Evolutionary conservation across 2,888 invertebrate genomes (phyloP).

Genomic region (Campoletis raptor): DNA sequence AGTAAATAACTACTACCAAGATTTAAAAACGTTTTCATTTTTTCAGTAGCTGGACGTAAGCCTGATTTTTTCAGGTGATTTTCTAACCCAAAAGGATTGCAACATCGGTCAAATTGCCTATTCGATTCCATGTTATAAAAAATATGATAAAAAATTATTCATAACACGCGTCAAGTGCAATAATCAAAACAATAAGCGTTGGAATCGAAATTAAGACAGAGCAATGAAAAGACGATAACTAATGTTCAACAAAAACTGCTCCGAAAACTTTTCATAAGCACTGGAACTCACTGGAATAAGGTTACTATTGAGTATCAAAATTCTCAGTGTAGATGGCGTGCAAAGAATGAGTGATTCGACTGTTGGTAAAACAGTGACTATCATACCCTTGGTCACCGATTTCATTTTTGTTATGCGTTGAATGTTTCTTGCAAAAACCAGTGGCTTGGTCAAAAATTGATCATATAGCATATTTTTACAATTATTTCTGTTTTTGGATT

Average conservation of each 20-base stretch:
- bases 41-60: neutral
- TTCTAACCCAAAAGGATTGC: slow-evolving; percentile 19
- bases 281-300: too few relatives aligned
- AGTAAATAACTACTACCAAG: neutral
- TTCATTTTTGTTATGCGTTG: too few relatives aligned
- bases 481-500: too few relatives aligned
- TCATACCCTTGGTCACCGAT: too few relatives aligned
- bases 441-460: too few relatives aligned
- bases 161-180: neutral
- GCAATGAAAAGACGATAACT: neutral
- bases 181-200: neutral
- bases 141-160: neutral
- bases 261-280: neutral
- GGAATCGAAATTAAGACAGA: neutral
- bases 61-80: neutral
- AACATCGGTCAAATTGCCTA: neutral
- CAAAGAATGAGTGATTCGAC: too few relatives aligned
- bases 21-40: neutral
- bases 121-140: neutral
- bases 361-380: too few relatives aligned
- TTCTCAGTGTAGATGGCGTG: too few relatives aligned
- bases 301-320: too few relatives aligned
- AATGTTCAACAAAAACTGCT: neutral
- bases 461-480: too few relatives aligned
- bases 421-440: too few relatives aligned